These are phyloP conservation scores for Porites lutea DNA, from an alignment of 64 coral and sea anemone species.

Conservation along the genomic window DNA sequence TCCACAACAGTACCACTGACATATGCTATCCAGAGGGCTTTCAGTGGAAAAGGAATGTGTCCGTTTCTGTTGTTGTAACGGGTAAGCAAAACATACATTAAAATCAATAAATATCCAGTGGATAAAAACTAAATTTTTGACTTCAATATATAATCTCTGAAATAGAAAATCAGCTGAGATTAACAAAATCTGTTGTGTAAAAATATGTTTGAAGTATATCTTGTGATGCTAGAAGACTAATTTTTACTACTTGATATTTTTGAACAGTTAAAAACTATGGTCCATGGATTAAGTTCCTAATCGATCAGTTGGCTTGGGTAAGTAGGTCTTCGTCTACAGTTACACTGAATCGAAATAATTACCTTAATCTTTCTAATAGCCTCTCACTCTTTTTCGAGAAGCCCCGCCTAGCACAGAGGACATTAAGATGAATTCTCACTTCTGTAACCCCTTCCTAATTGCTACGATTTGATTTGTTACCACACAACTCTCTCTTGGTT, in stretches of 20 bases:
- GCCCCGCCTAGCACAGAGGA: too few species aligned
- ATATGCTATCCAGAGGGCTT: slow-evolving; percentile 58
- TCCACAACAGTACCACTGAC: background rate
- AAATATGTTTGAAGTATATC: too few species aligned
- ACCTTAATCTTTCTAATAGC: too few species aligned
- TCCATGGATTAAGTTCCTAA: slow-evolving; percentile 57
- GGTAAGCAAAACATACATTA: slow-evolving; percentile 13
- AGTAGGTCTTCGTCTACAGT: background rate
- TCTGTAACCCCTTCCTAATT: too few species aligned
- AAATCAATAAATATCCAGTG: background rate
- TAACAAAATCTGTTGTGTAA: background rate
- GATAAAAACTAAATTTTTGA: too few species aligned
- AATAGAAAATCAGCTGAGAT: too few species aligned
- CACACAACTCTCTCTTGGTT: too few species aligned
- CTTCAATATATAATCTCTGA: too few species aligned
- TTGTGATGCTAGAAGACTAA: background rate
- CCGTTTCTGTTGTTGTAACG: slow-evolving; percentile 55
- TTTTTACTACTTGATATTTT: background rate
- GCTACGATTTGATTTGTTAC: too few species aligned
- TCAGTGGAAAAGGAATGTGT: slow-evolving; percentile 54
- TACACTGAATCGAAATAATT: too few species aligned
- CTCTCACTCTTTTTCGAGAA: too few species aligned
- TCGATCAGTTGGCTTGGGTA: slow-evolving; percentile 53
- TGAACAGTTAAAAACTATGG: slow-evolving; percentile 74
- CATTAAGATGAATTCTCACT: too few species aligned